phyloP scores from a whole-genome alignment of 2,888 invertebrate species.

The Magallana nippona region DNA sequence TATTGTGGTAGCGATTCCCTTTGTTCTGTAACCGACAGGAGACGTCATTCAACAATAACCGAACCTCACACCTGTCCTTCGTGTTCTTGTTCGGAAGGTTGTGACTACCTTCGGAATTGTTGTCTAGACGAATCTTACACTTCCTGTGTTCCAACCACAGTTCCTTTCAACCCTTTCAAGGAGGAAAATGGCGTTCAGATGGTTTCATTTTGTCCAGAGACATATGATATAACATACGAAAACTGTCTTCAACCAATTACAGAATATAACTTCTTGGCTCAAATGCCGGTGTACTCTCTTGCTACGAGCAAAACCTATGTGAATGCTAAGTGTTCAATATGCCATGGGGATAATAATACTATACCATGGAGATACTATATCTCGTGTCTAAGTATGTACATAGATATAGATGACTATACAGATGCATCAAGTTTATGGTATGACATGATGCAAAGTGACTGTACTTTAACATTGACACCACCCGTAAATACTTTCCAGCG shows the following conservation, averaged over 20 bases:
- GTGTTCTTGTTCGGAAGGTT: neutral
- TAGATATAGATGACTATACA: neutral
- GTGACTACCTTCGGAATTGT: neutral
- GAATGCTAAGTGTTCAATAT: neutral
- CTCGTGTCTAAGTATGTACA: neutral
- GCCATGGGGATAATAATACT: neutral
- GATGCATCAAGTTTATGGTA: neutral
- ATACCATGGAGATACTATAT: neutral
- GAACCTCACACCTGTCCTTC: neutral
- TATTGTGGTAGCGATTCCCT: conserved; percentile 4
- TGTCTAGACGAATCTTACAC: neutral
- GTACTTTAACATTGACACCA: neutral
- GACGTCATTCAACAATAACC: neutral
- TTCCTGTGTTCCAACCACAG: neutral
- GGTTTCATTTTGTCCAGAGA: neutral
- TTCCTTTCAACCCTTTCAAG: neutral
- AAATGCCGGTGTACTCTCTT: neutral
- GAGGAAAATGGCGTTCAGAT: neutral
- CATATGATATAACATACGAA: neutral
- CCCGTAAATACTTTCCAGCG: neutral
- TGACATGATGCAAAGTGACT: neutral
- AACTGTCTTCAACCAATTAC: neutral
- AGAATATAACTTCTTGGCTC: neutral
- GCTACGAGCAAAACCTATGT: neutral
- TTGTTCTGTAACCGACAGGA: neutral